Conservation (phyloP, 2,797 vertebrate species). For the Anableps anableps region DNA sequence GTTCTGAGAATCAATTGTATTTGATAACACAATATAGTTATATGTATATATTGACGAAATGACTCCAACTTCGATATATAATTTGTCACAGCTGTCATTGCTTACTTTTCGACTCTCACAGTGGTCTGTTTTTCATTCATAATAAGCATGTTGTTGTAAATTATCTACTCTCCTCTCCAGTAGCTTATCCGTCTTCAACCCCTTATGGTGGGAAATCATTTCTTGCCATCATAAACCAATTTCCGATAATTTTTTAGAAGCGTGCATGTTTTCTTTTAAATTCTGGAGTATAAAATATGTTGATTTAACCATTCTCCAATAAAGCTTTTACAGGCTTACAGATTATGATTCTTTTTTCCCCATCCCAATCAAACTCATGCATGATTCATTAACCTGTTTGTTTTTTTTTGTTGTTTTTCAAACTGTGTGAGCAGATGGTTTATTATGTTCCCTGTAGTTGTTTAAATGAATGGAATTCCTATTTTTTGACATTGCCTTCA, state of each 20-base stretch:
- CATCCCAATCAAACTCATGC: constrained; percentile 24
- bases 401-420: not conserved
- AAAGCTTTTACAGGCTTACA: constrained; percentile 13
- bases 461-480: constrained; percentile 15
- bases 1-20: not conserved
- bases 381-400: constrained; percentile 26
- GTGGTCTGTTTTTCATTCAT: not conserved
- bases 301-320: constrained; percentile 18
- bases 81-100: not conserved
- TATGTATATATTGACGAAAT: not conserved
- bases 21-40: not conserved
- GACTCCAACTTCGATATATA: not conserved
- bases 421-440: constrained; percentile 39
- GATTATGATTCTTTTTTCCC: constrained; percentile 5
- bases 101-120: not conserved
- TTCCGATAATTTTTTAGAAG: constrained; percentile 6
- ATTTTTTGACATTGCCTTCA: constrained; percentile 22
- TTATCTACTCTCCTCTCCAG: not conserved
- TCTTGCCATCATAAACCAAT: constrained; percentile 6
- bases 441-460: constrained; percentile 44
- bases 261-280: constrained; percentile 12
- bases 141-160: not conserved
- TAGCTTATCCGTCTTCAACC: not conserved
- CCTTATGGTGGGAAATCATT: constrained; percentile 21
- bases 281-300: not conserved